Evolutionary conservation across 1,140 invertebrate genomes (phyloP), one percentile per base, ranked within the genome.

Genomic region (Maniola jurtina): DNA sequence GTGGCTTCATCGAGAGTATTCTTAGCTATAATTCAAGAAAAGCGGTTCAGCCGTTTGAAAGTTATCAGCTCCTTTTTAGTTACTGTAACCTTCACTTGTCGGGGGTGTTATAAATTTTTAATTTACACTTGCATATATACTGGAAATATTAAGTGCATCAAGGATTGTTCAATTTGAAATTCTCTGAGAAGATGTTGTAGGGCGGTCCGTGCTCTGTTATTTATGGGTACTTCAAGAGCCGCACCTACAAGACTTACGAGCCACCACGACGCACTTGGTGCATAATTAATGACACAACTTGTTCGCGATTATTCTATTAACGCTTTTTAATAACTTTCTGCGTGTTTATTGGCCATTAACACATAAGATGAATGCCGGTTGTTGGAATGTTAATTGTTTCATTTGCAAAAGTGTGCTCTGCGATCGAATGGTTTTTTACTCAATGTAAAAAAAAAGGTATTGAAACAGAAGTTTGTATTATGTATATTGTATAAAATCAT

Each of bases 241-340:
- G 70, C 78, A 72, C 77, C 79, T 73, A 78, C 5, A 45, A 45
- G 42, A 45, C 9, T 25, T 80, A 72, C 76, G 71, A 73, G 76
- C 71, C 75, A 77, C 75, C 67, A 80, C 68, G 79, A 80, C 79
- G 83, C 73, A 55, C 52, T 55, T 55, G 52, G 25, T 34, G 52
- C 52, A 80, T 79, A 80, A 84, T 80, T 81, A 81, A 84, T 81
- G 79, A 80, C 72, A 56, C 76, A 72, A 75, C 76, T 73, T 68
- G 73, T 74, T 75, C 50, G 45, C 58, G 66, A 70, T 64, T 67
- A 62, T 66, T 67, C 62, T 69, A 72, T 75, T 72, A 72, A 45
- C 62, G 59, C 66, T 72, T 62, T 71, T 68, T 62, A 65, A 69
- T 69, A 64, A 64, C 35, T 50, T 48, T 33, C 48, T 40, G 58